Percentiles rank a stretch among this genome's conserved stretches.
Conservation (phyloP, 2,113 vertebrate species). For the Mormyrus iriodes region DNA sequence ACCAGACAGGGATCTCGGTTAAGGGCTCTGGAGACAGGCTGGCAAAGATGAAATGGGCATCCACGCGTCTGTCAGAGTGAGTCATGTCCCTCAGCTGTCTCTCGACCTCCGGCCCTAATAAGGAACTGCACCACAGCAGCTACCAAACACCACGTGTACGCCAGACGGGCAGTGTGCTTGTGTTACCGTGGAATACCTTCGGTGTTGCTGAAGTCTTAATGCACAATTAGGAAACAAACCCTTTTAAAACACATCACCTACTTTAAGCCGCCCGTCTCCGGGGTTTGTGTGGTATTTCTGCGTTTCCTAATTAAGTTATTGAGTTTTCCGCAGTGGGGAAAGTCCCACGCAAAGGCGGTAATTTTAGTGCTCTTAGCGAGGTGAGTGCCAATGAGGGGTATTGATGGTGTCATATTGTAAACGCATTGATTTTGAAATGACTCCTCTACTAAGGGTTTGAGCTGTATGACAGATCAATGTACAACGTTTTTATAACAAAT, state of each 20-base stretch:
- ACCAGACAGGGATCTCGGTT: not conserved
- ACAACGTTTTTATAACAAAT: conserved; percentile 62
- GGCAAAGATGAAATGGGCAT: not conserved
- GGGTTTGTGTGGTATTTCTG: not conserved
- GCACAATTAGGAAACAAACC: not conserved
- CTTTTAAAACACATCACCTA: not conserved
- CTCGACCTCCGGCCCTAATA: not conserved
- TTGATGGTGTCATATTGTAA: conserved; percentile 44
- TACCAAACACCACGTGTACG: not conserved
- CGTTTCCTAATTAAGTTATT: not conserved
- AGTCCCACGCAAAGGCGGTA: conserved; percentile 24
- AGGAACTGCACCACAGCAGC: not conserved
- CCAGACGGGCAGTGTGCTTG: not conserved
- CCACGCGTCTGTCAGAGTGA: not conserved
- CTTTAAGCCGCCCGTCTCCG: conserved; percentile 31
- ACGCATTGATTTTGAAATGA: conserved; percentile 47
- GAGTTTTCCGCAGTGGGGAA: not conserved
- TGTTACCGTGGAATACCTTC: not conserved
- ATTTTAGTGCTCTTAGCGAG: conserved; percentile 34
- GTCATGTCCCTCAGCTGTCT: not conserved
- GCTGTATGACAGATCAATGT: conserved; percentile 63
- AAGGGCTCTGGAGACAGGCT: not conserved
- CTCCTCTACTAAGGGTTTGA: conserved; percentile 44
- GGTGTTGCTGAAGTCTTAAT: not conserved
- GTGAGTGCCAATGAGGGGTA: conserved; percentile 54